Evolutionary conservation across 1,140 invertebrate genomes (phyloP).

Genomic region (Pachyrhynchus sulphureomaculatus): DNA sequence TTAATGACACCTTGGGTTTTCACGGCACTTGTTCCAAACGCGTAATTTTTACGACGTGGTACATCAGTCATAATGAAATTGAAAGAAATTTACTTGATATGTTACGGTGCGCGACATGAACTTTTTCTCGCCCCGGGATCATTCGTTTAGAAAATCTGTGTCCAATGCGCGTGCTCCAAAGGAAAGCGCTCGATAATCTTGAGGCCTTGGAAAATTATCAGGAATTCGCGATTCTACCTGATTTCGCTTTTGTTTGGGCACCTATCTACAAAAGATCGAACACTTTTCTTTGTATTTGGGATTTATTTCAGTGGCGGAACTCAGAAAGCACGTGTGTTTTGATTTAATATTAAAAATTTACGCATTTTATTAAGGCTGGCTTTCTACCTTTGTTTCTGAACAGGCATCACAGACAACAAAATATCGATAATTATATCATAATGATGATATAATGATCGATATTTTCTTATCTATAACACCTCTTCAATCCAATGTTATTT

Average conservation of each 20-base stretch:
- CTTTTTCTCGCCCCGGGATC: slow-evolving; percentile 16
- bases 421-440: no score
- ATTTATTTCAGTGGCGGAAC: no score
- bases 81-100: slow-evolving; percentile 29
- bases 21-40: slow-evolving; percentile 23
- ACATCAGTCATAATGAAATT: slow-evolving; percentile 44
- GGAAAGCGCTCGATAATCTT: slow-evolving; percentile 38
- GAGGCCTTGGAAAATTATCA: slow-evolving; percentile 12
- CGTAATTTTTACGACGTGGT: slow-evolving; percentile 23
- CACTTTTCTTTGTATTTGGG: no score
- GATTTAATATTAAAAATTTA: no score
- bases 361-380: no score
- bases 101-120: slow-evolving; percentile 41
- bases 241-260: slow-evolving; percentile 7
- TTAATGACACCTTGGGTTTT: slow-evolving; percentile 20
- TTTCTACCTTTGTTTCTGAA: no score
- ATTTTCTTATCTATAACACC: no score
- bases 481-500: no score
- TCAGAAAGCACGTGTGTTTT: no score
- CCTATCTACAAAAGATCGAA: no score
- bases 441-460: no score
- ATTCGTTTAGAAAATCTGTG: slow-evolving; percentile 16
- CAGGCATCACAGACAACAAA: no score
- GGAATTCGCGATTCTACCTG: background rate
- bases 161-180: slow-evolving; percentile 30